A percentile compares a stretch with the other conserved stretches of the same genome.
Conservation (phyloP, 1,140 invertebrate genomes). For the Drosophila arawakana region DNA sequence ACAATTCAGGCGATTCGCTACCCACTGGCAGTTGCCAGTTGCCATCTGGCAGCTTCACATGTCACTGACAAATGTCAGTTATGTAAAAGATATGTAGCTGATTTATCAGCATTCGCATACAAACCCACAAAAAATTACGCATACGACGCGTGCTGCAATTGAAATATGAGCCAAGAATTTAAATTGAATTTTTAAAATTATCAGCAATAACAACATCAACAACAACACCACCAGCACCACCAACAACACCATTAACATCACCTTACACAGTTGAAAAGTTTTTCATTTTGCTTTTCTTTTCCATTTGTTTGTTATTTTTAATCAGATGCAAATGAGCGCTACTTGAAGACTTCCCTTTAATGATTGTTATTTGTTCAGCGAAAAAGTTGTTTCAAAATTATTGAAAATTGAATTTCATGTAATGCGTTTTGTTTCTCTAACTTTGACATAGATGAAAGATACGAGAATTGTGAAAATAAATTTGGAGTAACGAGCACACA, state of each 20-base stretch:
- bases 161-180: conserved; percentile 57
- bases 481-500: background rate
- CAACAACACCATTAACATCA: background rate
- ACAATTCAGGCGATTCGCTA: conserved; percentile 18
- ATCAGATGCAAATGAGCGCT: conserved; percentile 67
- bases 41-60: conserved; percentile 36
- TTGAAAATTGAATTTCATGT: conserved; percentile 58
- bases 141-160: conserved; percentile 47
- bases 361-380: conserved; percentile 47
- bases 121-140: conserved; percentile 34
- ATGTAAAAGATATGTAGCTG: conserved; percentile 55
- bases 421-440: conserved; percentile 38
- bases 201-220: conserved; percentile 25
- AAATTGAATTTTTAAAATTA: conserved; percentile 67
- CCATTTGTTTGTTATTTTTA: conserved; percentile 54
- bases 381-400: conserved; percentile 48
- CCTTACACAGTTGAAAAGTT: conserved; percentile 21
- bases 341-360: conserved; percentile 50
- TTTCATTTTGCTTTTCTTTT: conserved; percentile 21
- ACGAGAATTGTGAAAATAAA: background rate
- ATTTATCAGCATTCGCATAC: conserved; percentile 51
- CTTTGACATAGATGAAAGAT: conserved; percentile 28
- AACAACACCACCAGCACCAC: background rate
- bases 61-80: conserved; percentile 68
- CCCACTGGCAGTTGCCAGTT: conserved; percentile 1